phyloP scores from a whole-genome alignment of 2,888 invertebrate species.

The Hydraecia micacea region DNA sequence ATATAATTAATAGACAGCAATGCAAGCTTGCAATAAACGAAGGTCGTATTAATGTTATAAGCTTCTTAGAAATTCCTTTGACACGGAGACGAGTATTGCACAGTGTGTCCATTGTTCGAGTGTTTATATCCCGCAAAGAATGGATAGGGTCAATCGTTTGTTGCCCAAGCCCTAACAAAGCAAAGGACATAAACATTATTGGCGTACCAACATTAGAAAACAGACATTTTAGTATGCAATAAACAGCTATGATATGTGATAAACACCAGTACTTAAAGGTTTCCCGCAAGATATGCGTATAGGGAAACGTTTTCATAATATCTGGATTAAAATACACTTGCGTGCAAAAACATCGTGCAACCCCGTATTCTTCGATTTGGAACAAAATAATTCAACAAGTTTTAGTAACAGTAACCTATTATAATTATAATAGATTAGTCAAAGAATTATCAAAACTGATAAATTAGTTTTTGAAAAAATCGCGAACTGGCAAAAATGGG shows the following conservation, averaged over 20 bases:
- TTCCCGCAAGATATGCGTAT: slow-evolving; percentile 23
- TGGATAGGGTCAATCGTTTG: slow-evolving; percentile 58
- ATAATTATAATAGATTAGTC: too few relatives aligned
- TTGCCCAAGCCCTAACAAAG: slow-evolving; percentile 58
- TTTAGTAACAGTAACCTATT: too few relatives aligned
- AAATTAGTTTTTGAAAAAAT: too few relatives aligned
- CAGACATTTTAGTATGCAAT: slow-evolving; percentile 55
- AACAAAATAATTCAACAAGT: too few relatives aligned
- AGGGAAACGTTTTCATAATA: slow-evolving; percentile 16
- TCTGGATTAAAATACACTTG: neutral
- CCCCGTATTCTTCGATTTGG: too few relatives aligned
- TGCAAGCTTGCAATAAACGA: slow-evolving; percentile 12
- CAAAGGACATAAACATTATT: slow-evolving; percentile 54
- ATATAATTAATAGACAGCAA: slow-evolving; percentile 13
- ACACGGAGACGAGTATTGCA: slow-evolving; percentile 35
- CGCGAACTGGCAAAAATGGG: too few relatives aligned
- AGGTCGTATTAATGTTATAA: slow-evolving; percentile 14
- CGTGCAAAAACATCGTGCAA: too few relatives aligned
- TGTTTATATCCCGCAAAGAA: slow-evolving; percentile 54
- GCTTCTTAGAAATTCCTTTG: slow-evolving; percentile 34
- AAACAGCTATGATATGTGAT: slow-evolving; percentile 62
- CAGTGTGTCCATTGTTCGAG: slow-evolving; percentile 43
- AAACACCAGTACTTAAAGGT: slow-evolving; percentile 55
- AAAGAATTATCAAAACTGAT: too few relatives aligned
- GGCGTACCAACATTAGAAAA: slow-evolving; percentile 54